Evolutionary conservation across 35 echinoderm and acorn worm species (phyloP), one percentile per base, ranked within the genome.

Genomic region (Chiridota heheva): DNA sequence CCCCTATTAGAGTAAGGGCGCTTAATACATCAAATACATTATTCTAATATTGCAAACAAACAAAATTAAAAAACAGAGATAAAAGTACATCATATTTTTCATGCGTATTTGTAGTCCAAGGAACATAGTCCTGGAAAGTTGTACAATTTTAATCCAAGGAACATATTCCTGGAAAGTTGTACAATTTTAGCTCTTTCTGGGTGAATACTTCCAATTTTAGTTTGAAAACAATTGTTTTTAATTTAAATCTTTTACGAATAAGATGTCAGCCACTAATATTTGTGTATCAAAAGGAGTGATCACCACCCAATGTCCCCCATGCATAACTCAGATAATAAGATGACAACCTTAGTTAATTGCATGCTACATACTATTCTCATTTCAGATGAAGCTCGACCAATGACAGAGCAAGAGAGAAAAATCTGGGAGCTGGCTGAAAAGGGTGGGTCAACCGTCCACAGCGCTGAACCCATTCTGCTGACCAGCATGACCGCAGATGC

Each of bases 361-460:
- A 7, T 29, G 27, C n/a, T 16, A 30, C n/a, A 22, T 62, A 15
- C 35, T 56, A 24, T 56, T 56, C 49, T 18, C 16, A 18, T 18
- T 18, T 24, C 25, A 18, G 71, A 35, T 82, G 29, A 45, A 55
- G 44, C 29, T 46, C 68, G 57, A 12, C 47, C 37, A 29, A 51
- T 63, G 63, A 47, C 40, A 15, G 64, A 27, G 15, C 76, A 89
- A 30, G 73, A 88, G 53, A 37, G 78, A 28, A 96, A 96, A 57
- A 91, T 97, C 25, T 87, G 83, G 88, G 88, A 97, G 29, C 41
- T 97, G 24, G 88, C 88, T 24, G 78, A 86, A 2, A 88, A 73
- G 28, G 88, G 79, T 17, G 93, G 93, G 47, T 97, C 93, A 29
- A 91, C 93, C 0, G 20, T 80, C 17, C 58, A 84, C 44, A 31